phyloP scores from a whole-genome alignment of 2,113 vertebrate species.

The Dasypus novemcinctus region DNA sequence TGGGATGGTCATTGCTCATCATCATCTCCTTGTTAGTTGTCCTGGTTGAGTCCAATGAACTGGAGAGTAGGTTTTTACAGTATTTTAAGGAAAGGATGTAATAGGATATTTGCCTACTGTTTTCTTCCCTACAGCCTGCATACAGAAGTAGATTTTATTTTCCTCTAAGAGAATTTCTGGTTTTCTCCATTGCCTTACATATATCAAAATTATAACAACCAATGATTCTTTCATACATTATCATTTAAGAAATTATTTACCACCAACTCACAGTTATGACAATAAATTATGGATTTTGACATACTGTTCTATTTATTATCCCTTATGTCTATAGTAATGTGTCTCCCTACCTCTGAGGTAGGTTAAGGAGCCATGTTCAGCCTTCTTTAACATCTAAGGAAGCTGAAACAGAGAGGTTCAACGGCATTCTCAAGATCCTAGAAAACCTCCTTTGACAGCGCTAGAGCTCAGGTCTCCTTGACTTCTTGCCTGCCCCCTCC shows the following conservation, averaged over 20 bases:
- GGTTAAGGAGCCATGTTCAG: background rate
- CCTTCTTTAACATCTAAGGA: background rate
- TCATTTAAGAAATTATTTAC: background rate
- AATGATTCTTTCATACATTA: background rate
- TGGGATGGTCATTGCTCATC: no score
- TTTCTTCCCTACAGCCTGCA: background rate
- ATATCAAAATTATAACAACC: background rate
- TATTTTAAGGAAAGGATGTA: background rate
- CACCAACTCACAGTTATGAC: background rate
- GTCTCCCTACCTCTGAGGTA: background rate
- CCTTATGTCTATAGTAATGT: background rate
- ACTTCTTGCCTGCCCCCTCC: background rate
- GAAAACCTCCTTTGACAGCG: background rate
- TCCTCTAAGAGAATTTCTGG: background rate
- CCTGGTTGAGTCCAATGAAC: no score
- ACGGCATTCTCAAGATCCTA: background rate
- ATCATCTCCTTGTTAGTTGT: no score
- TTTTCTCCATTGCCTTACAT: background rate
- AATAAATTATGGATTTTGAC: background rate
- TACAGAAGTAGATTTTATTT: conserved; percentile 5
- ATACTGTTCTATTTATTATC: background rate
- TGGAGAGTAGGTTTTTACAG: background rate
- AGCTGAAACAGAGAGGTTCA: background rate
- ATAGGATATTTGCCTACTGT: background rate
- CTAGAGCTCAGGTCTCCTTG: background rate